Evolutionary conservation across 2,113 vertebrate species (phyloP).

Genomic region (Psilopsiagon aurifrons): DNA sequence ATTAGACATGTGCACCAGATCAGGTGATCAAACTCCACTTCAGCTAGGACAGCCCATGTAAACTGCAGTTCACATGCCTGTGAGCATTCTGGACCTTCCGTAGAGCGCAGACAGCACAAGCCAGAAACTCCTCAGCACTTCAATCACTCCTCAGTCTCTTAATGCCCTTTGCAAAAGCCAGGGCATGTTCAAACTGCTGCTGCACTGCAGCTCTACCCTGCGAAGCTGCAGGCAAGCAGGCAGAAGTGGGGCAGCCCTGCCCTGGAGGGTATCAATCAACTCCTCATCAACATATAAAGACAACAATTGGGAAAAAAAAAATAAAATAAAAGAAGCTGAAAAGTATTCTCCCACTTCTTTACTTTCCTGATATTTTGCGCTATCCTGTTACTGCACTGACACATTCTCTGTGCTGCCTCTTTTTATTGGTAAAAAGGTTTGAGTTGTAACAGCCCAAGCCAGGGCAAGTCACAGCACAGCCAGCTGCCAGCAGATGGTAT

Average conservation of each 20-base stretch:
- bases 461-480: not conserved
- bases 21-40: not conserved
- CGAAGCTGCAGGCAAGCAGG: not conserved
- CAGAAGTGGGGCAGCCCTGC: not conserved
- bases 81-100: not conserved
- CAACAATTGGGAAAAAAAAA: not conserved
- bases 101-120: not conserved
- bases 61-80: not conserved
- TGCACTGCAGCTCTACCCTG: not conserved
- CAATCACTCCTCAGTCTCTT: not conserved
- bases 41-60: not conserved
- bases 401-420: not conserved
- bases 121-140: not conserved
- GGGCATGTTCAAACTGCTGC: not conserved
- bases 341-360: not conserved
- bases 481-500: not conserved
- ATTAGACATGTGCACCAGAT: not conserved
- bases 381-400: not conserved
- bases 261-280: not conserved
- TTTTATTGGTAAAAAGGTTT: not conserved
- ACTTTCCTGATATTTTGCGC: not conserved
- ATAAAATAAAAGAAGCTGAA: not conserved
- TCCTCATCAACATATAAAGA: not conserved
- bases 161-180: not conserved
- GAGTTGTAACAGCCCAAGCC: not conserved